Percentiles rank a stretch among this genome's conserved stretches.
Conservation (phyloP, 1,140 invertebrate genomes). For the Bombus difficillimus region DNA sequence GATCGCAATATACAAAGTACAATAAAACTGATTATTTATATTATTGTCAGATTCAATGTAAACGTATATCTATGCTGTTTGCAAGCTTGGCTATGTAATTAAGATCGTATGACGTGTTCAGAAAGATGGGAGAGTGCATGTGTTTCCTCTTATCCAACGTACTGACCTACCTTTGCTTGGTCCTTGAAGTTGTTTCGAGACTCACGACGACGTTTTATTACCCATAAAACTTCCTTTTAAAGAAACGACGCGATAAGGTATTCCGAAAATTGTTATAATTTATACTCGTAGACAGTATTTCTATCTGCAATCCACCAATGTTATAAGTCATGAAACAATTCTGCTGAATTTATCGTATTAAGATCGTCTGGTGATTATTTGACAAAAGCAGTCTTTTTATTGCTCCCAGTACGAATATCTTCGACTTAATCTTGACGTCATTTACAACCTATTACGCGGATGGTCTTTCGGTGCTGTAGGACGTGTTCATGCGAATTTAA, state of each 20-base stretch:
- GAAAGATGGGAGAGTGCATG: neutral
- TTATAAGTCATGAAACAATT: too few species aligned
- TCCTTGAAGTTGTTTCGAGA: conserved; percentile 56
- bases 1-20: neutral
- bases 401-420: neutral
- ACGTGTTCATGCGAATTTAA: too few species aligned
- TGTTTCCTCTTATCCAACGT: conserved; percentile 41
- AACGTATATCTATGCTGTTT: neutral
- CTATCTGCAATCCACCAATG: neutral
- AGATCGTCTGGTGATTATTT: neutral
- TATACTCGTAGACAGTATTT: neutral
- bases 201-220: conserved; percentile 49
- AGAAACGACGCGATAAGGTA: neutral
- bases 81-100: conserved; percentile 17
- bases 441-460: neutral
- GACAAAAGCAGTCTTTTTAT: neutral
- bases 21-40: neutral
- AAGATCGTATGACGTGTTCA: conserved; percentile 26
- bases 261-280: neutral
- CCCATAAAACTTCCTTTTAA: neutral
- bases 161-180: conserved; percentile 71
- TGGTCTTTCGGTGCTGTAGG: neutral
- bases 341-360: neutral
- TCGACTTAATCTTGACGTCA: neutral
- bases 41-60: neutral